Evolutionary conservation across 2,797 vertebrate genomes (phyloP).

Genomic region (Cyprinodon diabolis): DNA sequence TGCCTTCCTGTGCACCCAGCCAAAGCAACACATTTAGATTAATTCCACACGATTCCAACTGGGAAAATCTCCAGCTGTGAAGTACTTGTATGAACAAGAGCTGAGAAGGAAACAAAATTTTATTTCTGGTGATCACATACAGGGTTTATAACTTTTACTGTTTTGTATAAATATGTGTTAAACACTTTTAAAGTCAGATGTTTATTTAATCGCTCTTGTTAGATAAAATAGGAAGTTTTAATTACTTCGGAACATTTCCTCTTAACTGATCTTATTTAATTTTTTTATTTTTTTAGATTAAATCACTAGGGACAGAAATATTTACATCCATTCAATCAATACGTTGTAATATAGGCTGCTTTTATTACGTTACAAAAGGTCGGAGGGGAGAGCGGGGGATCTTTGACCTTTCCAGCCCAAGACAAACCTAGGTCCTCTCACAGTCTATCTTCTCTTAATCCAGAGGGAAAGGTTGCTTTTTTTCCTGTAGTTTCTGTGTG

Average conservation of each 20-base stretch:
- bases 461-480: background rate
- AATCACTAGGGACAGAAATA: background rate
- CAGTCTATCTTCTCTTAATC: background rate
- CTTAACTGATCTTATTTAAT: no score
- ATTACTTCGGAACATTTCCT: background rate
- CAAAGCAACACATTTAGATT: background rate
- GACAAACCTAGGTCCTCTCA: background rate
- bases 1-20: background rate
- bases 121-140: no score
- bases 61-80: background rate
- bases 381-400: background rate
- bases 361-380: background rate
- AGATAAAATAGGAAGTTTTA: background rate
- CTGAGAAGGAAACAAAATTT: background rate
- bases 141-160: background rate
- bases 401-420: background rate
- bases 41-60: background rate
- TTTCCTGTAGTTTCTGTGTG: background rate
- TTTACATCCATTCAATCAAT: background rate
- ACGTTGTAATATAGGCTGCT: background rate
- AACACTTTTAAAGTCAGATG: background rate
- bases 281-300: background rate
- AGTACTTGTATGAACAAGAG: background rate
- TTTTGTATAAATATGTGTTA: background rate
- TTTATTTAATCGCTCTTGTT: background rate